Evolutionary conservation across 2,797 vertebrate genomes (phyloP).

Genomic region (Holocentrus rufus): DNA sequence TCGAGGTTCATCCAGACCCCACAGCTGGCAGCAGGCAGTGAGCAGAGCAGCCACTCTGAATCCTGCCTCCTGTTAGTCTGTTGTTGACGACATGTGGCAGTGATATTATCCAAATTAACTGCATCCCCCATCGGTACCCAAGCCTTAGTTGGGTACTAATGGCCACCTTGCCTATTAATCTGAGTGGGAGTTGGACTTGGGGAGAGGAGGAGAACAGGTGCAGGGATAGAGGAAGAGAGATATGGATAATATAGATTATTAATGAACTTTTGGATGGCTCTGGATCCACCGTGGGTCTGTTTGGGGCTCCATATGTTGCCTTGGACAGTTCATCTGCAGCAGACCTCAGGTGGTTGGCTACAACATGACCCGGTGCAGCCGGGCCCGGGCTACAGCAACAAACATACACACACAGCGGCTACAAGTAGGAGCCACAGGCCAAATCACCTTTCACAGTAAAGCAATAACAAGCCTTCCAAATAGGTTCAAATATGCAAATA

Average conservation of each 20-base stretch:
- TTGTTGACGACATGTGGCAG: constrained; percentile 83
- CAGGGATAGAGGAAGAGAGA: constrained; percentile 65
- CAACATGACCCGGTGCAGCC: constrained; percentile 43
- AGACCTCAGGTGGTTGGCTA: constrained; percentile 59
- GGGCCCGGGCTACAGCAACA: constrained; percentile 19
- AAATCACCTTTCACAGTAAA: constrained; percentile 21
- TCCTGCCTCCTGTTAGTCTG: constrained; percentile 80
- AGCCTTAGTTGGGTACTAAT: constrained; percentile 78
- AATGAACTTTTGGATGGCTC: constrained; percentile 72
- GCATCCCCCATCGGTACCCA: constrained; percentile 73
- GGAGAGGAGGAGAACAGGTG: constrained; percentile 77
- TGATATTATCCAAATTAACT: constrained; percentile 84
- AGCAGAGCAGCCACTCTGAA: constrained; percentile 66
- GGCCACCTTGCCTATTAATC: constrained; percentile 82
- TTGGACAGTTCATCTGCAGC: constrained; percentile 64
- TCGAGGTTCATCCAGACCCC: constrained; percentile 75
- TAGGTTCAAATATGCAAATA: constrained; percentile 48
- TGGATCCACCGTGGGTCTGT: constrained; percentile 65
- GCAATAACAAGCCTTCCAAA: not conserved
- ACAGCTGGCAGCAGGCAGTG: constrained; percentile 75
- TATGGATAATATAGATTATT: constrained; percentile 79
- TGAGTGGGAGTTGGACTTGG: constrained; percentile 75
- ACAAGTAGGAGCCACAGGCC: not conserved
- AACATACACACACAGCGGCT: not conserved
- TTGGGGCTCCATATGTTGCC: constrained; percentile 71